Evolutionary conservation across 2,797 vertebrate genomes (phyloP), one percentile per base, ranked within the genome.

Genomic region (Crossoptilon crossoptilon): DNA sequence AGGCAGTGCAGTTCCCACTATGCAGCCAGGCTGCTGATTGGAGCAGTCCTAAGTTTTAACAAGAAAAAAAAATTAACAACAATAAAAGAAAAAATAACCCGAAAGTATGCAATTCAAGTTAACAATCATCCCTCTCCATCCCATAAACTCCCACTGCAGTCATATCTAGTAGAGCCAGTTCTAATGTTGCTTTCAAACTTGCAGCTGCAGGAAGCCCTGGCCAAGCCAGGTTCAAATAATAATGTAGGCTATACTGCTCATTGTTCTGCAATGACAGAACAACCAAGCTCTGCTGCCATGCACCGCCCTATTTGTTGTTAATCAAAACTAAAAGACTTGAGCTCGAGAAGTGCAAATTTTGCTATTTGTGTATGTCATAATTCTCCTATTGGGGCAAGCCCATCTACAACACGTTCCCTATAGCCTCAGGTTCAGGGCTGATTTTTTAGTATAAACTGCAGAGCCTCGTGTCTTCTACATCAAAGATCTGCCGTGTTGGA

Each of bases 161-260:
- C 6, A 0, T 51, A 26, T 78, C 90, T 24, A 7, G 70, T 43
- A 63, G 84, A 92, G 91, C 75, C 91, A 88, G 92, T 67, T 77
- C 62, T 51, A 59, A 24, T 0, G 0, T 33, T 79, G 83, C 88
- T 94, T 85, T 86, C 80, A n/a, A 41, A 53, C 62, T 81, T 89
- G 88, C 95, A 96, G 96, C 94, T 96, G 93, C 88, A 67, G 15
- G 67, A 67, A 41, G 51, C 63, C 53, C 84, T 0, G 0, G 90
- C 90, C 90, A 92, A 77, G 87, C 69, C 78, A 74, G 90, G 80
- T 89, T 86, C 86, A 39, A 53, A 87, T 48, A 58, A 49, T 83
- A 88, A 77, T 44, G 72, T 9, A 58, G 82, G 31, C 79, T 87
- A 87, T 87, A 87, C 55, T 91, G 84, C 88, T 84, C 66, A 0